Conservation (phyloP, 2,113 vertebrate species). For the Bujurquina vittata region DNA sequence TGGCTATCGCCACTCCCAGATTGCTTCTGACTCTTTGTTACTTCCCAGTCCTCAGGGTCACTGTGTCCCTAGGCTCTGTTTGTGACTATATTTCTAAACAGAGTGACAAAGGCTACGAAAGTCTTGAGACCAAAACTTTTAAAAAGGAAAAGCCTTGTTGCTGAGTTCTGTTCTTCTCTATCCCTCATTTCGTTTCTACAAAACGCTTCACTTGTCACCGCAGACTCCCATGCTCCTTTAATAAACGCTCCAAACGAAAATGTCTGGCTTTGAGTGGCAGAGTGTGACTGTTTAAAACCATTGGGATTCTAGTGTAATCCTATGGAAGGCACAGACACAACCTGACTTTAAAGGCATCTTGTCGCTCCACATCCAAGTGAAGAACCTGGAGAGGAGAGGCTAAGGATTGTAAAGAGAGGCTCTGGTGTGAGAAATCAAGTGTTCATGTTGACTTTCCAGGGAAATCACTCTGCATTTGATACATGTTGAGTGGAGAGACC, state of each 20-base stretch:
- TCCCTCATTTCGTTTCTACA: slow-evolving; percentile 62
- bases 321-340: slow-evolving; percentile 57
- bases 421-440: slow-evolving; percentile 22
- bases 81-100: slow-evolving; percentile 61
- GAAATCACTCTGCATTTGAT: slow-evolving; percentile 45
- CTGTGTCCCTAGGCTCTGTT: slow-evolving; percentile 41
- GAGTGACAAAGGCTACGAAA: slow-evolving; percentile 52
- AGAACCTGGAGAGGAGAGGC: slow-evolving; percentile 56
- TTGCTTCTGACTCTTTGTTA: slow-evolving; percentile 36
- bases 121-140: slow-evolving; percentile 59
- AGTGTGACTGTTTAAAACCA: slow-evolving; percentile 79
- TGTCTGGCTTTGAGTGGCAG: slow-evolving; percentile 75
- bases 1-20: slow-evolving; percentile 50
- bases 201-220: slow-evolving; percentile 77
- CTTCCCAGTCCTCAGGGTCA: slow-evolving; percentile 37
- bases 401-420: slow-evolving; percentile 31
- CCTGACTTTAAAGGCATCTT: slow-evolving; percentile 66
- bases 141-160: slow-evolving; percentile 52
- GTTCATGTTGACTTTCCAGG: slow-evolving; percentile 55
- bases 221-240: slow-evolving; percentile 73
- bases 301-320: slow-evolving; percentile 75
- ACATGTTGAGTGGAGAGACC: slow-evolving; percentile 44
- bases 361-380: slow-evolving; percentile 50
- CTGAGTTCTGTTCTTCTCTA: slow-evolving; percentile 51
- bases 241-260: slow-evolving; percentile 71